phyloP scores from a whole-genome alignment of 1,140 invertebrate genomes.

The Sweltsa coloradensis region DNA sequence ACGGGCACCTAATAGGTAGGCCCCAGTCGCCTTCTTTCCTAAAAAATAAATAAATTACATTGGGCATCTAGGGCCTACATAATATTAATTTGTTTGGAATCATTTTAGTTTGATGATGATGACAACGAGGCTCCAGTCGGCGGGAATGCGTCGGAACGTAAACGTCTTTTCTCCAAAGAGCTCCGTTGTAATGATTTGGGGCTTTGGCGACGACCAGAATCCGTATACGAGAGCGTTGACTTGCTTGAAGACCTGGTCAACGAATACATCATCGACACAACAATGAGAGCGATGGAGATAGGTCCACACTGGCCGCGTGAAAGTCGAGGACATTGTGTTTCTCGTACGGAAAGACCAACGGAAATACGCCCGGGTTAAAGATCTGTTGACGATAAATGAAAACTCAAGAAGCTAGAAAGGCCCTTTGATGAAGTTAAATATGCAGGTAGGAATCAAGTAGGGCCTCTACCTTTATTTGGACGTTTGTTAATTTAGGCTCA shows the following conservation, averaged over 20 bases:
- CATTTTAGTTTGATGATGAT: constrained; percentile 56
- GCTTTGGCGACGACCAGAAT: constrained; percentile 99
- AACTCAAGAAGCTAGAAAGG: constrained; percentile 96
- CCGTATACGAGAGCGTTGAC: constrained; percentile 99
- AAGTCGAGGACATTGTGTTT: constrained; percentile 97
- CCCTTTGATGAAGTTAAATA: constrained; percentile 99
- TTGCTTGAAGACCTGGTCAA: constrained; percentile 95
- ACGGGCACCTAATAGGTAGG: too few species aligned
- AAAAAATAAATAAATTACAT: too few species aligned
- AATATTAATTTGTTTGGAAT: too few species aligned
- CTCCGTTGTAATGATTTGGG: constrained; percentile 99
- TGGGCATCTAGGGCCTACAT: too few species aligned
- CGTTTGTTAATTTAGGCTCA: too few species aligned
- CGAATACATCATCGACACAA: constrained; percentile 95
- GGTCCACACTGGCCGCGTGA: constrained; percentile 85
- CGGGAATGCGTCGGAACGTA: constrained; percentile 55
- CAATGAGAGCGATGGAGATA: constrained; percentile 91
- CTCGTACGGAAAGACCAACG: constrained; percentile 92
- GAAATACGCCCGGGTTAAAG: constrained; percentile 97
- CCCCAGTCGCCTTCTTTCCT: too few species aligned
- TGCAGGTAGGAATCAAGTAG: too few species aligned
- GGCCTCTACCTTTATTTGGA: too few species aligned
- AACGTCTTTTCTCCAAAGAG: constrained; percentile 80
- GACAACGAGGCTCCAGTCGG: constrained; percentile 45
- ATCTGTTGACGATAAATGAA: constrained; percentile 97